Percentiles rank a stretch among this genome's conserved stretches.
Evolutionary conservation across 2,888 invertebrate species (phyloP).

Genomic region (Notodonta dromedarius): DNA sequence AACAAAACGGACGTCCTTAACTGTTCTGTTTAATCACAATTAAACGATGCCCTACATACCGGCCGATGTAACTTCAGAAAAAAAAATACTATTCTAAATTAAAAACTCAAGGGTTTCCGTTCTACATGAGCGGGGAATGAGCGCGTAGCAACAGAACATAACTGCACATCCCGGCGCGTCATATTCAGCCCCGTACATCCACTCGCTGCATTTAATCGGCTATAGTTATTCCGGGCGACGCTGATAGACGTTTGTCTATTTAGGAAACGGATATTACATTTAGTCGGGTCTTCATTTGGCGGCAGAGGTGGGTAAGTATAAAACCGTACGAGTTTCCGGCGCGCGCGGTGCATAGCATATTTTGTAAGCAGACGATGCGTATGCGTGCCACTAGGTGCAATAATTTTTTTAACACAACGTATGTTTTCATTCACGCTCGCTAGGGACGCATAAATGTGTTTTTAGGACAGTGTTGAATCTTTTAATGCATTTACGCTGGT

Average conservation of each 20-base stretch:
- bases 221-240: constrained; percentile 80
- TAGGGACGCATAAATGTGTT: constrained; percentile 63
- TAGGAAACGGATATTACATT: constrained; percentile 84
- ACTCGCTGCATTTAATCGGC: constrained; percentile 72
- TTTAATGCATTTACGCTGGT: constrained; percentile 20
- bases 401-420: constrained; percentile 73
- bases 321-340: constrained; percentile 78
- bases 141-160: constrained; percentile 41
- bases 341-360: constrained; percentile 79
- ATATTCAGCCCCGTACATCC: constrained; percentile 48
- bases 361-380: constrained; percentile 74
- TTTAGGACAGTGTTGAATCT: constrained; percentile 52
- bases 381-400: constrained; percentile 66
- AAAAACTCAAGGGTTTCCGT: constrained; percentile 41
- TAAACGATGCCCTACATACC: constrained; percentile 4
- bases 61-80: constrained; percentile 3
- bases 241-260: constrained; percentile 82
- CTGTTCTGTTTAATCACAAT: background rate
- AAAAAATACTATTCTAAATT: constrained; percentile 25
- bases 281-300: constrained; percentile 82
- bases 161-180: constrained; percentile 35
- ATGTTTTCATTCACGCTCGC: constrained; percentile 65
- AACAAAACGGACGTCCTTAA: background rate
- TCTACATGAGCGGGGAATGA: constrained; percentile 45
- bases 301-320: constrained; percentile 80